A percentile compares a stretch with the other conserved stretches of the same genome.
phyloP scores from a whole-genome alignment of 2,888 invertebrate genomes.

The Spodoptera exigua region DNA sequence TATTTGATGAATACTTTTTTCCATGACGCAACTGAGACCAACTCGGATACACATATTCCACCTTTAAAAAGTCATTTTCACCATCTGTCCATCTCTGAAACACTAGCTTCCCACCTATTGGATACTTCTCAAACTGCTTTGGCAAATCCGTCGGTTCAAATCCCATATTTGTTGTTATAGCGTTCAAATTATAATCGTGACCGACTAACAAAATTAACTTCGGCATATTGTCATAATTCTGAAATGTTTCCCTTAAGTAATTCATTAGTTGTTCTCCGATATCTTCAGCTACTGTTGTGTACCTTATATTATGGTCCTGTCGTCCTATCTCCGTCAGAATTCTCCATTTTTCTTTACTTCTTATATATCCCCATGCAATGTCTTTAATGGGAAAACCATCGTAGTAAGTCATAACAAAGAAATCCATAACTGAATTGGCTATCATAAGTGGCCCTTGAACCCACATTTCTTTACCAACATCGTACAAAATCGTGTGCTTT shows the following conservation, averaged over 20 bases:
- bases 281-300: constrained; percentile 37
- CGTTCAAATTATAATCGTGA: constrained; percentile 50
- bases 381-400: constrained; percentile 32
- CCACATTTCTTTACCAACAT: constrained; percentile 20
- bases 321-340: constrained; percentile 35
- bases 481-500: constrained; percentile 22
- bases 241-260: constrained; percentile 33
- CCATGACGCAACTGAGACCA: constrained; percentile 42
- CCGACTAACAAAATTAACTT: constrained; percentile 44
- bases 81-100: constrained; percentile 51
- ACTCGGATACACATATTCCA: constrained; percentile 46
- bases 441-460: constrained; percentile 27
- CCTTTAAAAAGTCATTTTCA: constrained; percentile 48
- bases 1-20: constrained; percentile 17
- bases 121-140: constrained; percentile 45
- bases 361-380: constrained; percentile 50
- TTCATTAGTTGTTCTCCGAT: constrained; percentile 30
- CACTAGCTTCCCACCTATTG: constrained; percentile 50
- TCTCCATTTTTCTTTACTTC: constrained; percentile 32
- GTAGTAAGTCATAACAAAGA: constrained; percentile 46
- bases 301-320: constrained; percentile 40
- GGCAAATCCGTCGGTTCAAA: constrained; percentile 36
- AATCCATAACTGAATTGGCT: constrained; percentile 23
- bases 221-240: constrained; percentile 32
- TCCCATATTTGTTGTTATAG: constrained; percentile 24